Base-by-base conservation (phyloP, 1,140 invertebrate genomes). In the Sycophaga agraensis region DNA sequence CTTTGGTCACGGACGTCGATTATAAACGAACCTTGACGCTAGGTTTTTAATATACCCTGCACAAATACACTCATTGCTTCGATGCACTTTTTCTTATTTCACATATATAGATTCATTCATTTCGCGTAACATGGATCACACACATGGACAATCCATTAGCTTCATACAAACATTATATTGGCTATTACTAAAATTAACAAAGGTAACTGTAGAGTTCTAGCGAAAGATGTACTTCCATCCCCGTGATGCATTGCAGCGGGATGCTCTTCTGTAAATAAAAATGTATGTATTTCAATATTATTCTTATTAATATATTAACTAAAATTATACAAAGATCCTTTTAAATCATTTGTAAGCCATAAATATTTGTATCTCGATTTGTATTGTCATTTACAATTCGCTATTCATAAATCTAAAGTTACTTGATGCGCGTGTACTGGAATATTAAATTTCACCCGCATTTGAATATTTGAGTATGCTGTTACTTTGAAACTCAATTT, bases 221-320 rank as follows among this genome's bases (percentile, higher is more conserved):
- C 51, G 49, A 68, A 66, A 17, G 72, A 74, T 37, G 72, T 71
- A 54, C 69, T 76, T 26, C 76, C 77, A 31, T 74, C 73, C 16
- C 81, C 81, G 54, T 82, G 80, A 66, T 82, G 77, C 81, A 82
- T 82, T 14, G 81, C 81, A 4, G 82, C 80, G 24, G 81, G 80
- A 69, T 80, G 79, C 67, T 82, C 81, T 34, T 81, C 81, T 82
- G 74, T 2, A 73, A 78, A 75, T 7, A 63, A 2, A 42, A 1
- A 54, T n/a, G n/a, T n/a, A n/a, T n/a, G n/a, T n/a, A n/a, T n/a
- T n/a, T n/a, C n/a, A n/a, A n/a, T n/a, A n/a, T n/a, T n/a, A n/a
- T n/a, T n/a, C n/a, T n/a, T n/a, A n/a, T n/a, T n/a, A n/a, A n/a
- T n/a, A n/a, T n/a, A n/a, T n/a, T n/a, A n/a, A n/a, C n/a, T n/a